These are phyloP conservation scores for Bombus superbus DNA, from an alignment of 1,140 invertebrate genomes.

Conservation along the genomic window DNA sequence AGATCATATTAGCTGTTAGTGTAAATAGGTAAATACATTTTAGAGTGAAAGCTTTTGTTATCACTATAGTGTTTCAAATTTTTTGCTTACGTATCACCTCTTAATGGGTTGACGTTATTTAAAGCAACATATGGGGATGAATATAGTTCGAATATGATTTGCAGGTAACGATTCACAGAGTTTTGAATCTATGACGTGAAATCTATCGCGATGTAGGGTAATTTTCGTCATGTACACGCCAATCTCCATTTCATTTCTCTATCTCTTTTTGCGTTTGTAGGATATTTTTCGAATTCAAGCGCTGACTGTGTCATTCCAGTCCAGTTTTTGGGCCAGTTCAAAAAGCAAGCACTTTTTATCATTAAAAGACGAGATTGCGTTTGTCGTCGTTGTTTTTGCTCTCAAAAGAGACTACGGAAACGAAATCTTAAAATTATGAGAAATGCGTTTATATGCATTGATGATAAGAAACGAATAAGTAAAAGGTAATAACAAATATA, in stretches of 20 bases:
- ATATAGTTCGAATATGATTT: slow-evolving; percentile 43
- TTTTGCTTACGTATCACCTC: slow-evolving; percentile 56
- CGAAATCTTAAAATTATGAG: slow-evolving; percentile 14
- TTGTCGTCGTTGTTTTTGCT: not conserved
- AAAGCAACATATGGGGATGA: not conserved
- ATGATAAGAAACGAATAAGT: slow-evolving; percentile 35
- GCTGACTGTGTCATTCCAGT: slow-evolving; percentile 64
- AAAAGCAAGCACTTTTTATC: slow-evolving; percentile 47
- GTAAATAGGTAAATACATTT: slow-evolving; percentile 73
- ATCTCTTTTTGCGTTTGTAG: slow-evolving; percentile 43
- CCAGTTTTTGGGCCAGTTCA: slow-evolving; percentile 54
- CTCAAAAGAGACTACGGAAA: not conserved
- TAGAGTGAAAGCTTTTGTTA: slow-evolving; percentile 68
- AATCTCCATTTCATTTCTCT: slow-evolving; percentile 66
- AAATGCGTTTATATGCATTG: slow-evolving; percentile 16
- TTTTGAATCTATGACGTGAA: slow-evolving; percentile 78
- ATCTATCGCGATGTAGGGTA: slow-evolving; percentile 71
- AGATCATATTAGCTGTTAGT: slow-evolving; percentile 67
- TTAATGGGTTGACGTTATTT: slow-evolving; percentile 51
- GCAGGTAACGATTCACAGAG: slow-evolving; percentile 66
- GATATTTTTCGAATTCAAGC: slow-evolving; percentile 45
- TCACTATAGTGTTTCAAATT: slow-evolving; percentile 66
- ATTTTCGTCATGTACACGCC: slow-evolving; percentile 64
- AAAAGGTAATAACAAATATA: slow-evolving; percentile 5
- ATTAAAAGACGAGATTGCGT: not conserved